These are phyloP conservation scores for Lucifuga dentata DNA, from an alignment of 2,113 vertebrate genomes.

Conservation along the genomic window DNA sequence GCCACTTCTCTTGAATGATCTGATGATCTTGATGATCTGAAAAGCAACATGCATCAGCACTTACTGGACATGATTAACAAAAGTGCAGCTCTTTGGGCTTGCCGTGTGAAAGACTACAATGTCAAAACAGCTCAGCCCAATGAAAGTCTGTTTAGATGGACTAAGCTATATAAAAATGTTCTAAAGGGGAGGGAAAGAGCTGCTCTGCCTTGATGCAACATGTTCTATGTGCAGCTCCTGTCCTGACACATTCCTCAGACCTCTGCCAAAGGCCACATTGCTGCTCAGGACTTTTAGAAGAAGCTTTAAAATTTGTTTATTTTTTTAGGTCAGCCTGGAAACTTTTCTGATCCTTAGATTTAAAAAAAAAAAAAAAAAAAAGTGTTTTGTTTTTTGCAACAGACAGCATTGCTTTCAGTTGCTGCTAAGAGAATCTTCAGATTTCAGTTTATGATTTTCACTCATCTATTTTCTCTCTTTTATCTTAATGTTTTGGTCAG, in stretches of 20 bases:
- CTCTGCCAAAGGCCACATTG: conserved; percentile 15
- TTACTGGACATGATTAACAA: no score
- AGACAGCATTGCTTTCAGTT: neutral
- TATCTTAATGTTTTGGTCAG: conserved; percentile 17
- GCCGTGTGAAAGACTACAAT: neutral
- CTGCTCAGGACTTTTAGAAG: conserved; percentile 1
- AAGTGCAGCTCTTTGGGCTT: no score
- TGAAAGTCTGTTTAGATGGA: neutral
- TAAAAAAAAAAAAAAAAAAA: no score
- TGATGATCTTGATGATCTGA: no score
- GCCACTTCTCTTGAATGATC: no score
- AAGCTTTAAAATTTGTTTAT: neutral
- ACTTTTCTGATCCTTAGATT: neutral
- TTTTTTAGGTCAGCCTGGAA: neutral
- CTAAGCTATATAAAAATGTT: neutral
- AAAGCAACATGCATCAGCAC: no score
- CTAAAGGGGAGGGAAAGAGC: neutral
- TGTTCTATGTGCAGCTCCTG: conserved; percentile 1
- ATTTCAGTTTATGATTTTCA: neutral
- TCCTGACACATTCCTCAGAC: conserved; percentile 30
- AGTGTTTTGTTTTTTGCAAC: no score
- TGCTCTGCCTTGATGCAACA: neutral
- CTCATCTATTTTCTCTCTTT: neutral
- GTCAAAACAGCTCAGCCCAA: neutral
- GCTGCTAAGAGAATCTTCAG: no score